Evolutionary conservation across 1,140 invertebrate species (phyloP), one percentile per base, ranked within the genome.

Genomic region (Acyrthosiphon pisum): DNA sequence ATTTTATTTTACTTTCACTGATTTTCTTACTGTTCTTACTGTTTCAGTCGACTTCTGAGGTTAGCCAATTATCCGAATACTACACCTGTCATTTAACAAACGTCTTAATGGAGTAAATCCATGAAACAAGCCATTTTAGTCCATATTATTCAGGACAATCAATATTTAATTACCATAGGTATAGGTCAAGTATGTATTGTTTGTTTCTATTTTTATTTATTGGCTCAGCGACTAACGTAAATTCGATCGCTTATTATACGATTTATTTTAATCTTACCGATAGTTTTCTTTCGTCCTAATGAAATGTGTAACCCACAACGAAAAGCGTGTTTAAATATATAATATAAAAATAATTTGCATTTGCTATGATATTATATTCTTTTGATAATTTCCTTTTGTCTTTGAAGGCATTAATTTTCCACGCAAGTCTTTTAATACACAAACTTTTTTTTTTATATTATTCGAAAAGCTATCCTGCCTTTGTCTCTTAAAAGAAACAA

Each of bases 361-460:
- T 76, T 76, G 6, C 14, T n/a, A 76, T 76, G 30, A n/a, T 18
- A 76, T 76, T 76, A 76, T 76, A 76, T 76, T 76, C 60, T 76
- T 76, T 76, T 76, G 60, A 76, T 76, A 76, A 76, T 76, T 76
- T 76, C n/a, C 60, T 35, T 76, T 76, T 76, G 60, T 76, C 60
- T 76, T 76, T 76, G 60, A 35, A 18, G 14, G 14, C 60, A 76
- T 76, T 76, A n/a, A 76, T 76, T 76, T 76, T 76, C 60, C 14
- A 76, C 60, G 60, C 30, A 76, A 76, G 60, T 76, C 14, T 76
- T 68, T 76, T 76, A 76, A 76, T 76, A 76, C n/a, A n/a, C 30
- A 76, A 76, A 76, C 30, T 68, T 68, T 14, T 68, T 56, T 68
- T 68, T 68, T 30, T 76, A 35, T 76, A n/a, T n/a, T 76, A n/a